Conservation (phyloP, 2,888 invertebrate genomes). For the Argyra leucocephala region DNA sequence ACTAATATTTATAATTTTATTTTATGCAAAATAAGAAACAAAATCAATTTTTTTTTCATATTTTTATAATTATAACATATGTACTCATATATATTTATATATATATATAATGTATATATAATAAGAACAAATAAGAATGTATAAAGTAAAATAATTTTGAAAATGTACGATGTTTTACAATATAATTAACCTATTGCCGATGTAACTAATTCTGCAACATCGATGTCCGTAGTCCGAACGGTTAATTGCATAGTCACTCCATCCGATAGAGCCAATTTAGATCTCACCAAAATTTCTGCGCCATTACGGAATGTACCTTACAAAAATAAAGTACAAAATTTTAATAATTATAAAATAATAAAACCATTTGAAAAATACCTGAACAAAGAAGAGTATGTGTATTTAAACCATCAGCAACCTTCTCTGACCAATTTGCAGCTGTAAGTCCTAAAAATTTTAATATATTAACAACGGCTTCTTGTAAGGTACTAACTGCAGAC, state of each 20-base stretch:
- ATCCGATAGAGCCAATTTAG: conserved; percentile 63
- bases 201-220: conserved; percentile 77
- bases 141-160: background rate
- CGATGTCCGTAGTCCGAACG: conserved; percentile 74
- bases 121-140: background rate
- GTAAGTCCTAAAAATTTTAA: conserved; percentile 74
- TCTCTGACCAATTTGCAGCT: conserved; percentile 74
- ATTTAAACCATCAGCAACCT: conserved; percentile 70
- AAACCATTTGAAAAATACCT: conserved; percentile 46
- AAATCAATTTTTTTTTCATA: background rate
- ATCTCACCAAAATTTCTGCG: conserved; percentile 75
- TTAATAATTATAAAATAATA: background rate
- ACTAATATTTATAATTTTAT: background rate
- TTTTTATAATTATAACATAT: background rate
- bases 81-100: background rate
- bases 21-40: background rate
- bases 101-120: background rate
- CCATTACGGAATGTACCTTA: conserved; percentile 81
- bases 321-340: conserved; percentile 18
- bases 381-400: conserved; percentile 72
- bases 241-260: conserved; percentile 92
- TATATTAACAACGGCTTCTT: conserved; percentile 76
- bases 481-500: conserved; percentile 64
- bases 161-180: background rate
- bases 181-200: conserved; percentile 66